Evolutionary conservation across 2,888 invertebrate genomes (phyloP), one percentile per base, ranked within the genome.

Genomic region (Spisula subtruncata): DNA sequence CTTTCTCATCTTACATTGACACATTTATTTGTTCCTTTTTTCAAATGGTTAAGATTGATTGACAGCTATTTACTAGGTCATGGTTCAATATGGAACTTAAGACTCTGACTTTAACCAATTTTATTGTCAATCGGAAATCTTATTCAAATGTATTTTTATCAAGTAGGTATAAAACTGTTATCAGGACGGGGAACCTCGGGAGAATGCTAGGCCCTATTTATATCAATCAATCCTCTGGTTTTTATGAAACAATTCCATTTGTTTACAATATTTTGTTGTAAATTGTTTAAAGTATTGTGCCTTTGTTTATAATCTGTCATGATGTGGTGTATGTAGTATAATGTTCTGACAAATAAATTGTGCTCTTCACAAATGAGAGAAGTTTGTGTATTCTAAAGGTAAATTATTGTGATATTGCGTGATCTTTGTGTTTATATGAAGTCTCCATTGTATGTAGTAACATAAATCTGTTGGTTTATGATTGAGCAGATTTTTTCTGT

Each of bases 101-200:
- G 46, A 83, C 82, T 82, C 14, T 79, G 86, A 83, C 86, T 83
- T 51, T 84, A 86, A 83, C 80, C 35, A 46, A 54, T 86, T 89
- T 89, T 81, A 89, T 86, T 89, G 86, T 86, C 46, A 86, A 86
- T 83, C 60, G 29, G 83, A 87, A 89, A 89, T 83, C 54, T 60
- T 83, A 60, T 86, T 86, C 83, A 80, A 29, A 80, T 66, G 54
- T 80, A 66, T 41, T 66, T 83, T 60, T 75, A 75, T 84, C 84
- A 71, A 71, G 48, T 75, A 75, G 66, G 29, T 29, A 46, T 29
- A 75, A 35, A 32, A 25, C 25, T 12, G 75, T 75, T 75, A 25
- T 32, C n/a, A 14, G 16, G 4, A 10, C 2, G 16, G n/a, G n/a
- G n/a, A n/a, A n/a, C n/a, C n/a, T 0, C 8, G 18, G 32, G 18